Conservation (phyloP, 2,888 invertebrate genomes). For the Plagodis pulveraria region DNA sequence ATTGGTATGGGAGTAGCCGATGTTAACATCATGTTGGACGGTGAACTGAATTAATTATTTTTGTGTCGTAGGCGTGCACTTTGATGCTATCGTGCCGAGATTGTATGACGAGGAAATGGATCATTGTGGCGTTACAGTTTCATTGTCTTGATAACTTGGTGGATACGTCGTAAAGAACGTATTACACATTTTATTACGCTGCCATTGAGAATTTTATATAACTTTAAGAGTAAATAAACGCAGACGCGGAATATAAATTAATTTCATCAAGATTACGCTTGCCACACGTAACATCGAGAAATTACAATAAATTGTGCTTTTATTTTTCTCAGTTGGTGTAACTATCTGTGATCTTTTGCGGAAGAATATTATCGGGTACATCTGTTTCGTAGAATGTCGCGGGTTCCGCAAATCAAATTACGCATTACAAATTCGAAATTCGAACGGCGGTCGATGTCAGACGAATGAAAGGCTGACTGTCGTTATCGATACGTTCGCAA, state of each 20-base stretch:
- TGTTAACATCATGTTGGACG: conserved; percentile 81
- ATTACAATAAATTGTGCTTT: conserved; percentile 52
- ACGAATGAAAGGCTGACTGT: conserved; percentile 68
- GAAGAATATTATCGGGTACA: conserved; percentile 59
- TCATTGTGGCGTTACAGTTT: conserved; percentile 65
- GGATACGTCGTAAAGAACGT: conserved; percentile 24
- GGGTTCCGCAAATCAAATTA: conserved; percentile 74
- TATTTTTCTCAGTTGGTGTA: conserved; percentile 49
- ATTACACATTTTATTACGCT: conserved; percentile 32
- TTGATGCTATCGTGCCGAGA: conserved; percentile 72
- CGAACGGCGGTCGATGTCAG: conserved; percentile 39
- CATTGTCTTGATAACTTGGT: conserved; percentile 49
- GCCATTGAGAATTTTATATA: conserved; percentile 25
- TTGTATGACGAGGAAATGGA: conserved; percentile 70
- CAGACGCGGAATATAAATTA: conserved; percentile 52
- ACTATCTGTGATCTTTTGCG: conserved; percentile 63
- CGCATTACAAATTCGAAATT: conserved; percentile 76
- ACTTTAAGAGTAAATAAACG: conserved; percentile 32
- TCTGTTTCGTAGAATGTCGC: conserved; percentile 70
- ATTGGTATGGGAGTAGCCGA: conserved; percentile 82
- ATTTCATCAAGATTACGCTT: conserved; percentile 54
- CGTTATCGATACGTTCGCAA: conserved; percentile 72
- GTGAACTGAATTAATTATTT: conserved; percentile 80
- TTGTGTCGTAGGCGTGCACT: conserved; percentile 77
- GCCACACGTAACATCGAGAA: conserved; percentile 40